phyloP scores from a whole-genome alignment of 2,888 invertebrate genomes.

The Cerceris rybyensis region DNA sequence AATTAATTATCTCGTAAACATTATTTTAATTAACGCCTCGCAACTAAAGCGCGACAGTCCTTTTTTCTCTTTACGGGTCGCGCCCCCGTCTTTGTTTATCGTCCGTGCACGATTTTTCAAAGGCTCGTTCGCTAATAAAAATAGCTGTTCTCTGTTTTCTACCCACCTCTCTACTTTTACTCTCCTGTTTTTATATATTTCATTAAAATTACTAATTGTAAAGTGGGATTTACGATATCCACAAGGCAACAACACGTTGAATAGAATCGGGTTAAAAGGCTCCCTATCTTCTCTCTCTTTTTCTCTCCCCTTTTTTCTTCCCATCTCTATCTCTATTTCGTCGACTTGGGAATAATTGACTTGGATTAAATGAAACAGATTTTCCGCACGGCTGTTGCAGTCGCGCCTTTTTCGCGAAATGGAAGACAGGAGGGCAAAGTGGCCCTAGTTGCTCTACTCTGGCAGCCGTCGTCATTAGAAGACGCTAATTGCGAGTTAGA shows the following conservation, averaged over 20 bases:
- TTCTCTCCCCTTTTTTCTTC: neutral
- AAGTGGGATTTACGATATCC: neutral
- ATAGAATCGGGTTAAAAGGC: neutral
- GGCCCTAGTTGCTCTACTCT: conserved; percentile 23
- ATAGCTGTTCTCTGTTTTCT: neutral
- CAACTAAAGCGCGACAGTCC: conserved; percentile 42
- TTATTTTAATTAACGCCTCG: conserved; percentile 69
- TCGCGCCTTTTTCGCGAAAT: neutral
- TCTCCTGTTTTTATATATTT: neutral
- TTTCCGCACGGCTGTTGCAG: too few species aligned
- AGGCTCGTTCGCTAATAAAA: neutral
- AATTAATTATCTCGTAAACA: conserved; percentile 71
- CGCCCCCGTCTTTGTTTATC: neutral
- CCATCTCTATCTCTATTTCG: too few species aligned
- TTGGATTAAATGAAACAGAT: too few species aligned
- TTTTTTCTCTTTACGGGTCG: conserved; percentile 16
- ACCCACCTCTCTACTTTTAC: neutral
- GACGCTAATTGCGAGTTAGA: conserved; percentile 70
- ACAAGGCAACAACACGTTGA: neutral
- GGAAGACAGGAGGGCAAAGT: neutral
- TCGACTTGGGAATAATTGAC: too few species aligned
- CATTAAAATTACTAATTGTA: neutral
- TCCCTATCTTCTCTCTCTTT: neutral
- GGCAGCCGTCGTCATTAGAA: conserved; percentile 64
- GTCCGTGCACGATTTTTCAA: neutral